Evolutionary conservation across 2,113 vertebrate genomes (phyloP).

Genomic region (Phylloscopus trochilus): DNA sequence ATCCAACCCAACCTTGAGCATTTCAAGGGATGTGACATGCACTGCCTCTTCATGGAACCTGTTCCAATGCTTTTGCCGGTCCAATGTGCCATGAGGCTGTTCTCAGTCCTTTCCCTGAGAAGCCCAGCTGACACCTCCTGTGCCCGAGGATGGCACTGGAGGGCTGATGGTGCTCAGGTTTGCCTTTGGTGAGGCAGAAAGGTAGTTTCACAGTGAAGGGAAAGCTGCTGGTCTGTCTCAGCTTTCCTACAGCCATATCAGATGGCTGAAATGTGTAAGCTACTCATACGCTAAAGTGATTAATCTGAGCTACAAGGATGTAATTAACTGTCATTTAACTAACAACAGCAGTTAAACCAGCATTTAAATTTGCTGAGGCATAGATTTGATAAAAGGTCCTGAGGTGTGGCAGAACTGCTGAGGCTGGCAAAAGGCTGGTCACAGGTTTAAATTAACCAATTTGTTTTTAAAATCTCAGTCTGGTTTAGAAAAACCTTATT

Average conservation of each 20-base stretch:
- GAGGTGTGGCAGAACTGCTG: constrained; percentile 42
- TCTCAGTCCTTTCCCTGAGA: neutral
- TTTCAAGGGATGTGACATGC: neutral
- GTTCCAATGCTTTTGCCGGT: neutral
- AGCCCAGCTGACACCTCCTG: neutral
- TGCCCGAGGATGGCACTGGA: neutral
- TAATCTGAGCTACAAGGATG: constrained; percentile 45
- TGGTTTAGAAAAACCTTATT: neutral
- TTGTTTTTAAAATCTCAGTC: neutral
- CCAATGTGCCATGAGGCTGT: neutral
- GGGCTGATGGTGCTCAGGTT: neutral
- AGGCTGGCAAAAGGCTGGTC: constrained; percentile 1
- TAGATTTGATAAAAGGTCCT: constrained; percentile 45
- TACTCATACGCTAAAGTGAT: constrained; percentile 14
- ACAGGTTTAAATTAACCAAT: neutral
- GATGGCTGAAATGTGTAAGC: neutral
- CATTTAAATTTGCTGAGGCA: constrained; percentile 55
- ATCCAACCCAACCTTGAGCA: fast-evolving
- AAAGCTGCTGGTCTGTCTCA: constrained; percentile 3
- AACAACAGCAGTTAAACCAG: constrained; percentile 51
- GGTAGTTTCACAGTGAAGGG: neutral
- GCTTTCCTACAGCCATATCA: neutral
- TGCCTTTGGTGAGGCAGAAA: neutral
- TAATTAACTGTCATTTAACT: constrained; percentile 61
- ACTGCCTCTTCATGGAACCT: neutral